These are phyloP conservation scores for Gymnopithys bicolor DNA, from an alignment of 2,797 vertebrate species.

Conservation along the genomic window DNA sequence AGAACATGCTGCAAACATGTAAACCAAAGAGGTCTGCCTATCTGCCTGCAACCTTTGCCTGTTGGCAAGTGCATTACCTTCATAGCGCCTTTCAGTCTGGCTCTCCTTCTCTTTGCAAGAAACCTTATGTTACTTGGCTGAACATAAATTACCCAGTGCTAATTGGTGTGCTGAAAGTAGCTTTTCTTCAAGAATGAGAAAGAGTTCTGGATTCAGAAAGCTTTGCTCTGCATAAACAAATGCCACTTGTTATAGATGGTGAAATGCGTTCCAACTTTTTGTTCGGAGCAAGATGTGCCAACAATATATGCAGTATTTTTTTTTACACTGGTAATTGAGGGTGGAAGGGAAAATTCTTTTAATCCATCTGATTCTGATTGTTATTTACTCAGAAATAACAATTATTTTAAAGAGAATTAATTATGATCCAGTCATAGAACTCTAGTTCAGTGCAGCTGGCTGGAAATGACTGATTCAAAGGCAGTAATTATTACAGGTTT, in stretches of 20 bases:
- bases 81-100: neutral
- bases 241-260: neutral
- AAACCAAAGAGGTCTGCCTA: neutral
- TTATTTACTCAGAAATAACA: conserved; percentile 41
- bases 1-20: neutral
- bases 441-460: conserved; percentile 18
- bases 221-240: neutral
- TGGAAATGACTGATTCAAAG: conserved; percentile 41
- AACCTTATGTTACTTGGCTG: neutral
- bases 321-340: neutral
- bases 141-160: conserved; percentile 4
- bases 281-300: neutral
- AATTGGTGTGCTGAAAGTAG: conserved; percentile 24
- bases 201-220: conserved; percentile 8
- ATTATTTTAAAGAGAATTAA: conserved; percentile 33
- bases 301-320: neutral
- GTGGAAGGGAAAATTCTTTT: neutral
- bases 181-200: conserved; percentile 1
- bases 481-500: conserved; percentile 61
- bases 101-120: neutral
- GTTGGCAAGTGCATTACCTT: neutral
- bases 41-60: neutral
- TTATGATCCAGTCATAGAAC: neutral
- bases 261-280: neutral
- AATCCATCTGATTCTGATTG: neutral